Percentiles rank a stretch among this genome's conserved stretches.
These are phyloP conservation scores for Muscina levida DNA, from an alignment of 2,888 invertebrate genomes.

Conservation along the genomic window DNA sequence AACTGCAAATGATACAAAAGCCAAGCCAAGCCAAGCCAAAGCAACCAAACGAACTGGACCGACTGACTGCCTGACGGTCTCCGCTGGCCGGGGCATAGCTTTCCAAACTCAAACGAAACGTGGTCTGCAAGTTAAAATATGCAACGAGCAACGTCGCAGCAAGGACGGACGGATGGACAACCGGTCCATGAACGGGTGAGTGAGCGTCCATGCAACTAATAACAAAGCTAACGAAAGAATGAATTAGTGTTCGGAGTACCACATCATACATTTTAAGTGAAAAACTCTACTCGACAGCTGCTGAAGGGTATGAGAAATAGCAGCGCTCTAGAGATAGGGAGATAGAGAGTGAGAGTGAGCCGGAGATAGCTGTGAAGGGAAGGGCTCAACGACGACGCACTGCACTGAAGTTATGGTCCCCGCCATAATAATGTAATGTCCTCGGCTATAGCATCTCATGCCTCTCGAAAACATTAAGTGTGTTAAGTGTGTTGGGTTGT, in stretches of 20 bases:
- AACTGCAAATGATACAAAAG: constrained; percentile 52
- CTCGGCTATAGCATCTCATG: constrained; percentile 6
- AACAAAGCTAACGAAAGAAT: constrained; percentile 41
- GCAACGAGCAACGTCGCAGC: constrained; percentile 16
- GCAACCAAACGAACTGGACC: background rate
- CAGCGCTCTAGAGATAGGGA: background rate
- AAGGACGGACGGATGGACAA: background rate
- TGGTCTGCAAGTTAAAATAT: constrained; percentile 46
- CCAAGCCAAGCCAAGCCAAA: constrained; percentile 36
- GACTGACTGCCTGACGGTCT: too few relatives aligned
- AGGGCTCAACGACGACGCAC: too few relatives aligned
- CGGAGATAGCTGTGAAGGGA: too few relatives aligned
- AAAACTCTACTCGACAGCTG: constrained; percentile 8
- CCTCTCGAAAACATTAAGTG: background rate
- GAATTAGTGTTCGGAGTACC: constrained; percentile 37
- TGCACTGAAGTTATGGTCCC: constrained; percentile 38
- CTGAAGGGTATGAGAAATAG: too few relatives aligned
- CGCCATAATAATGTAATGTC: constrained; percentile 25
- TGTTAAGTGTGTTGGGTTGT: background rate
- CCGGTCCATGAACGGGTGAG: constrained; percentile 11
- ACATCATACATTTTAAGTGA: constrained; percentile 41
- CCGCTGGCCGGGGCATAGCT: too few relatives aligned
- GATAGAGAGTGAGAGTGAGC: too few relatives aligned
- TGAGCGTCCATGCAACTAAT: constrained; percentile 32
- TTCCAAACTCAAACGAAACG: constrained; percentile 42